phyloP scores from a whole-genome alignment of 2,888 invertebrate genomes.

The Macrosoma leucophasiata region DNA sequence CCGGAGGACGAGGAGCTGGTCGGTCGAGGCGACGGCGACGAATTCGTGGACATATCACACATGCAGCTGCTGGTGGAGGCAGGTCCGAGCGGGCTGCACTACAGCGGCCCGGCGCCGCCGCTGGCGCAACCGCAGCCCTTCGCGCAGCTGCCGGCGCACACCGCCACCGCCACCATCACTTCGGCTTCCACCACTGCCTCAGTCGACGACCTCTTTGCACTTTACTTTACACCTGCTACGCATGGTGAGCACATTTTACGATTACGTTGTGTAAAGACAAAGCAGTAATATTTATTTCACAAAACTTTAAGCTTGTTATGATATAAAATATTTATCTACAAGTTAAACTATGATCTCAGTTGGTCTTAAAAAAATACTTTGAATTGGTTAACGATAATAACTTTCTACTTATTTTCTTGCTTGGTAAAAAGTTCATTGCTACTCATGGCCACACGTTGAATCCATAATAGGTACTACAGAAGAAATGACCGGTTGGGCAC shows the following conservation, averaged over 20 bases:
- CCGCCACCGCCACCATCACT: conserved; percentile 43
- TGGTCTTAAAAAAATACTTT: no score
- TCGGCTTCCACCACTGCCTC: conserved; percentile 71
- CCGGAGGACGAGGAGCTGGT: conserved; percentile 80
- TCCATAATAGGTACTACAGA: no score
- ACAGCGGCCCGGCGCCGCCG: conserved; percentile 66
- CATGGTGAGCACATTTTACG: conserved; percentile 65
- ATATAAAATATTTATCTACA: no score
- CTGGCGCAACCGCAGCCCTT: conserved; percentile 64
- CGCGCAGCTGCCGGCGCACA: conserved; percentile 45
- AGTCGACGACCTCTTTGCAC: conserved; percentile 84
- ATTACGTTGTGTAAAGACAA: no score
- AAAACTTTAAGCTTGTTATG: no score
- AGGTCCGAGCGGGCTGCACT: conserved; percentile 69
- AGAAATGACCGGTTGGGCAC: no score
- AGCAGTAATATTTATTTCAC: no score
- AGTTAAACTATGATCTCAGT: no score
- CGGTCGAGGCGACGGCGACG: conserved; percentile 76
- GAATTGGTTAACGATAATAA: no score
- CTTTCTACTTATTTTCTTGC: no score
- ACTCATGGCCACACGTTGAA: no score
- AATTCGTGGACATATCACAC: conserved; percentile 89
- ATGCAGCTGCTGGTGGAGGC: conserved; percentile 84
- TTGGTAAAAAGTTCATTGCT: no score
- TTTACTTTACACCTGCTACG: conserved; percentile 81